phyloP scores from a whole-genome alignment of 2,888 invertebrate species.

The Prosopocoilus inquinatus region DNA sequence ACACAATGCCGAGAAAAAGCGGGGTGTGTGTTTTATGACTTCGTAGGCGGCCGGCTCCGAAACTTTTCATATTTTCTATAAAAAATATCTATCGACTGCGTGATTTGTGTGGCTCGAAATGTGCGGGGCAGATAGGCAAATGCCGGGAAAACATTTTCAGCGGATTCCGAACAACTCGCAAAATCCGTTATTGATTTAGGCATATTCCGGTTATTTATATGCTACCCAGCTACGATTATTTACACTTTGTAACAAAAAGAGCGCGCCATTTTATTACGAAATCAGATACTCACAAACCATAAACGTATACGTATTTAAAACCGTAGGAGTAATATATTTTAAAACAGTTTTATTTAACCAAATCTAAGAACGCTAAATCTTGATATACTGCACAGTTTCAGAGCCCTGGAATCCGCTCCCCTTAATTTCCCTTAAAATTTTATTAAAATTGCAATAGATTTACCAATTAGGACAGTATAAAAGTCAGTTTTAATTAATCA shows the following conservation, averaged over 20 bases:
- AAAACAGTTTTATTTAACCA: too few species aligned
- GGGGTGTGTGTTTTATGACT: slow-evolving; percentile 37
- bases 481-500: too few species aligned
- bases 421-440: too few species aligned
- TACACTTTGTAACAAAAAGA: neutral
- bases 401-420: too few species aligned
- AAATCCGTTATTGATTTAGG: slow-evolving; percentile 16
- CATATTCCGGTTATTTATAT: slow-evolving; percentile 17
- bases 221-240: too few species aligned
- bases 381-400: too few species aligned
- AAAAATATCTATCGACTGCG: slow-evolving; percentile 23
- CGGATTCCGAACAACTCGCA: slow-evolving; percentile 5
- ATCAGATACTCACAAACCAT: too few species aligned
- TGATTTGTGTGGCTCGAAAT: slow-evolving; percentile 28
- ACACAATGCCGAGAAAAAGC: slow-evolving; percentile 21
- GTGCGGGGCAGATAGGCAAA: slow-evolving; percentile 17
- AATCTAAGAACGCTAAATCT: too few species aligned
- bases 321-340: too few species aligned
- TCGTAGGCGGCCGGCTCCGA: slow-evolving; percentile 31
- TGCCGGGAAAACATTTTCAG: slow-evolving; percentile 10
- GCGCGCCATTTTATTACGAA: neutral
- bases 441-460: too few species aligned
- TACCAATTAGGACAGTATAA: too few species aligned
- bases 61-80: slow-evolving; percentile 36
- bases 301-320: too few species aligned